These are phyloP conservation scores for Orchesellides sinensis DNA, from an alignment of 2,888 invertebrate genomes.

Conservation along the genomic window DNA sequence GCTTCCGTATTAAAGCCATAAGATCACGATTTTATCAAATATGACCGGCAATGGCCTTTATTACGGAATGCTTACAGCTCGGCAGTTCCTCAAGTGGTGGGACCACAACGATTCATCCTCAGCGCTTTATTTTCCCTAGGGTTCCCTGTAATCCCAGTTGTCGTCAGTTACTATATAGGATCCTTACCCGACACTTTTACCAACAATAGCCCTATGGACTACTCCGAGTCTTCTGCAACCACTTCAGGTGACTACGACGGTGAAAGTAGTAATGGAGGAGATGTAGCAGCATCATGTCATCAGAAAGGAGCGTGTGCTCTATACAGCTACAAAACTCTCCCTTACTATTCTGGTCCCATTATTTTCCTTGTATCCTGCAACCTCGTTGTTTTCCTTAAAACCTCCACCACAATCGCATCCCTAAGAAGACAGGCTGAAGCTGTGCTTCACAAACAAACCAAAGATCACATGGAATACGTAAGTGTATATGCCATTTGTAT, in stretches of 20 bases:
- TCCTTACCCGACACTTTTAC: conserved; percentile 19
- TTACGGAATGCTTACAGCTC: too few relatives aligned
- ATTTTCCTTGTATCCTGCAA: conserved; percentile 57
- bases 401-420: conserved; percentile 45
- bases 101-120: conserved; percentile 48
- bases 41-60: too few relatives aligned
- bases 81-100: conserved; percentile 40
- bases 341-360: conserved; percentile 56
- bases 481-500: conserved; percentile 7
- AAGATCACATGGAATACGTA: conserved; percentile 68
- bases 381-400: conserved; percentile 54
- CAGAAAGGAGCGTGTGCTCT: conserved; percentile 37
- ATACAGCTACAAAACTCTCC: conserved; percentile 62
- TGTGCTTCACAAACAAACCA: conserved; percentile 53
- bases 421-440: conserved; percentile 55
- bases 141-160: conserved; percentile 43
- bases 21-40: background rate
- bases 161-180: conserved; percentile 51
- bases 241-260: too few relatives aligned
- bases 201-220: too few relatives aligned
- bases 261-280: background rate
- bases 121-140: conserved; percentile 55
- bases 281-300: background rate
- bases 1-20: background rate
- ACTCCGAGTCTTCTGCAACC: too few relatives aligned